Base-by-base conservation (phyloP, 2,113 vertebrate species). In the Apistogramma diplotaenia region DNA sequence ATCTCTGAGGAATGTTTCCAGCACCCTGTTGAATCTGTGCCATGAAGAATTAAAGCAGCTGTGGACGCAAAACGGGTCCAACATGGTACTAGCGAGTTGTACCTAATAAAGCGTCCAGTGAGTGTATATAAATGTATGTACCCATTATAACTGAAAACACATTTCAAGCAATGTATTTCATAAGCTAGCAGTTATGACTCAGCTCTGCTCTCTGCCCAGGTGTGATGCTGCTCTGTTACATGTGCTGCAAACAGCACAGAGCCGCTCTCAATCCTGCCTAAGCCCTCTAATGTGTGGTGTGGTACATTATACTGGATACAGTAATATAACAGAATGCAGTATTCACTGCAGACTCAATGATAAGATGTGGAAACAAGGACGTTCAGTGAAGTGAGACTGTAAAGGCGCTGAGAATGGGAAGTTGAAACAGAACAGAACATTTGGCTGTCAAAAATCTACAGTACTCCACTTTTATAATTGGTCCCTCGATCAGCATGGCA, bases 401-500 rank as follows among this genome's bases (percentile, higher is more conserved):
- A 67, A 70, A 27, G 65, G 51, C 0, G 43, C 29, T 2, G 6
- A 70, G 23, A 70, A 70, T 27, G 25, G 16, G 23, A 70, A 70
- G 10, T 13, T 51, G 65, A 51, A 70, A 70, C 23, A 70, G 65
- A 70, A 7, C 18, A 70, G 49, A 70, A 49, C 3, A 21, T 15
- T 40, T 21, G 7, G 27, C 54, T 76, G 87, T 82, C 81, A 78
- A 70, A 74, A 62, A 61, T 55, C 61, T 76, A 55, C 15, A 16
- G 58, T 55, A 51, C 73, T 53, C 31, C 8, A 8, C 83, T 87
- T 76, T 89, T 46, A 74, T 88, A 85, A 89, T 88, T 89, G 86
- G 88, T 81, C 82, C 79, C 79, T 33, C 0, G 40, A 78, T 40
- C 16, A 13, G 19, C 11, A 23, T 23, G 72, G 62, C 49, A 37